Evolutionary conservation across 2,888 invertebrate species (phyloP), one percentile per base, ranked within the genome.

Genomic region (Unio delphinus): DNA sequence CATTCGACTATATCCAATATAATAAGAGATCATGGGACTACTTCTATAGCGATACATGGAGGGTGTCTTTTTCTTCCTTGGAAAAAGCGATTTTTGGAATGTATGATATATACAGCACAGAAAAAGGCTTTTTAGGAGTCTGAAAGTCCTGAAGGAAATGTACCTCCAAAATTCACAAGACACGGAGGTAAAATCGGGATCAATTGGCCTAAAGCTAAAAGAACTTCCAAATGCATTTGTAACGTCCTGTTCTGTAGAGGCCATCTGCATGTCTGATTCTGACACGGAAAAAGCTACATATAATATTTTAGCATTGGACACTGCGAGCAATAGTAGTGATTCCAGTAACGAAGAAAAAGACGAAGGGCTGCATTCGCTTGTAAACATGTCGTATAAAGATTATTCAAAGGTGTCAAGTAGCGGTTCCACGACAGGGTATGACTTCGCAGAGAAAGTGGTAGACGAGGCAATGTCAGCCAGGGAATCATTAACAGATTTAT

Each of bases 1-100:
- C 58, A 23, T 72, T 72, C 64, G 72, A 72, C 58, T 55, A 64
- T 20, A 67, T 59, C 11, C 28, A 55, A n/a, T 45, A 55, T 11
- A 54, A 60, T 11, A 57, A 26, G 20, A 20, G 6, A 20, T n/a
- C 66, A 1, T 72, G 72, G 72, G 54, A 59, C n/a, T 69, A 67
- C 55, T 7, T 54, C 8, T 70, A 70, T 57, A 73, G 70, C 28
- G 57, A 69, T 23, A 70, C 73, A 0, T 73, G 73, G 73, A 57
- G 73, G 54, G 65, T 73, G 23, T 73, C 73, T 6, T 69, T 69
- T 55, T 68, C 67, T 26, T 61, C 65, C 15, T 54, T 73, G n/a
- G 73, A 73, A 57, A 67, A 73, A 59, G 70, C 70, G 23, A 23
- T 73, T 23, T 73, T 70, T 70, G 59, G 67, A 6, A 55, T 67